Conservation (phyloP, 2,797 vertebrate species). For the Amphiprion clarkii region DNA sequence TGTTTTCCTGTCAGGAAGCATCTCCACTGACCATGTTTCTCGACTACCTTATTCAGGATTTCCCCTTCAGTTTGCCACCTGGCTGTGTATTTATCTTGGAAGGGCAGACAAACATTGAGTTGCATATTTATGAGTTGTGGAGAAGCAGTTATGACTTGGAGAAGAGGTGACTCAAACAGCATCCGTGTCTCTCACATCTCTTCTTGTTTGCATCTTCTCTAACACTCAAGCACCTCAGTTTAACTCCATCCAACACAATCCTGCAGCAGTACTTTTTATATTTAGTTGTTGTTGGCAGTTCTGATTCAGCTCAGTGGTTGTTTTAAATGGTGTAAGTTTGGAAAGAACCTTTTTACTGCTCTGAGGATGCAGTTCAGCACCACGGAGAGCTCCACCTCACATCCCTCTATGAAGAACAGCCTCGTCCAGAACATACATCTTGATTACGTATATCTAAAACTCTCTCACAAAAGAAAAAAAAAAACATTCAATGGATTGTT, state of each 20-base stretch:
- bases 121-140: too few species aligned
- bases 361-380: constrained; percentile 27
- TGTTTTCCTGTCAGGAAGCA: too few species aligned
- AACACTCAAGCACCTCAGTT: too few species aligned
- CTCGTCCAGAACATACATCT: constrained; percentile 9
- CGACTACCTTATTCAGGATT: too few species aligned
- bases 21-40: too few species aligned
- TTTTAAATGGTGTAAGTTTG: background rate
- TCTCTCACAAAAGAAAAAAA: background rate
- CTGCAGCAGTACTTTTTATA: background rate
- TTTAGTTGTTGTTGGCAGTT: background rate
- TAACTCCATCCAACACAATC: background rate
- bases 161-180: too few species aligned
- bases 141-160: too few species aligned
- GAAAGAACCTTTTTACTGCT: too few species aligned
- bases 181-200: background rate
- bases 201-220: background rate
- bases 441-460: background rate
- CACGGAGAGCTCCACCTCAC: constrained; percentile 35
- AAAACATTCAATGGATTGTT: background rate
- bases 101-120: too few species aligned
- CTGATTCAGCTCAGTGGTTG: background rate
- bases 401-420: background rate
- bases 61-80: too few species aligned
- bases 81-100: too few species aligned